A percentile compares a stretch with the other conserved stretches of the same genome.
phyloP scores from a whole-genome alignment of 1,140 invertebrate genomes.

The Dreissena polymorpha region DNA sequence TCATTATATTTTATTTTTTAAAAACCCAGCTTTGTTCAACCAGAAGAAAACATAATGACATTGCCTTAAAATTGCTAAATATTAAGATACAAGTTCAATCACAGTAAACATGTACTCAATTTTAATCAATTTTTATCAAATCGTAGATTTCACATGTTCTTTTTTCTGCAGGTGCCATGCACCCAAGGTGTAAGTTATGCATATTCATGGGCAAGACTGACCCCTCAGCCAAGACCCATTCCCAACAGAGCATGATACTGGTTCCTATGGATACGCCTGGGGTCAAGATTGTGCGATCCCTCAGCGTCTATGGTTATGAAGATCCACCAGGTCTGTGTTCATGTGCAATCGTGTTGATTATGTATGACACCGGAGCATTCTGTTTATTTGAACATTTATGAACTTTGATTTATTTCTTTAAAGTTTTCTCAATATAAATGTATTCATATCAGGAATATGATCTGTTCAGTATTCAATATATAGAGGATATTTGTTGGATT shows the following conservation, averaged over 20 bases:
- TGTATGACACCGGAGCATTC: neutral
- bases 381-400: neutral
- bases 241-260: constrained; percentile 81
- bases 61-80: neutral
- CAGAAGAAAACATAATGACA: neutral
- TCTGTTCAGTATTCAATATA: too few relatives aligned
- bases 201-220: constrained; percentile 81
- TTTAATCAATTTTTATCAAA: too few relatives aligned
- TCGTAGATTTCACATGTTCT: too few relatives aligned
- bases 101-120: too few relatives aligned
- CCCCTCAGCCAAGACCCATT: constrained; percentile 66
- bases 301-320: constrained; percentile 79
- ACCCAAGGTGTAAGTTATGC: constrained; percentile 79
- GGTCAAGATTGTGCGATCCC: constrained; percentile 78
- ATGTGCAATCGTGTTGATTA: neutral
- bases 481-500: too few relatives aligned
- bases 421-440: too few relatives aligned
- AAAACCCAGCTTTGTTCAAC: too few relatives aligned
- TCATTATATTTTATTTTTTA: too few relatives aligned
- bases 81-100: too few relatives aligned
- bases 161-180: constrained; percentile 73
- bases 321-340: constrained; percentile 80
- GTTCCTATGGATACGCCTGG: constrained; percentile 81
- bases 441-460: too few relatives aligned
- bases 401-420: neutral